Conservation (phyloP, 1,140 invertebrate genomes). For the Limonius californicus region DNA sequence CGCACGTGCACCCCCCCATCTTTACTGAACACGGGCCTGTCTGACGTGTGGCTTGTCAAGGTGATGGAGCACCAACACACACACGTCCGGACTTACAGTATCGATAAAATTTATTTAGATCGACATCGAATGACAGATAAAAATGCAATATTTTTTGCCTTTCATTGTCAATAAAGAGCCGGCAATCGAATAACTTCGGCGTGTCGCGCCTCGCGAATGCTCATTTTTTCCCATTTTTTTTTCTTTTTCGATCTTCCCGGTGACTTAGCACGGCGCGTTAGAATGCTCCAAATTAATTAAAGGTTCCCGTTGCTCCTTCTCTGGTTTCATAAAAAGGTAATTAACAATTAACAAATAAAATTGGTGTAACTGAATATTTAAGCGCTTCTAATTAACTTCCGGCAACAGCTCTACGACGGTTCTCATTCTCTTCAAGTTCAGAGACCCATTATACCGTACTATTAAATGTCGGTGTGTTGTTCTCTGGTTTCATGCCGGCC, state of each 20-base stretch:
- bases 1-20: not conserved
- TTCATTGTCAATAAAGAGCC: not conserved
- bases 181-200: not conserved
- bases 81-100: not conserved
- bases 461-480: too few species aligned
- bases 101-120: not conserved
- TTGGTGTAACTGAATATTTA: not conserved
- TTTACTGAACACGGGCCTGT: not conserved
- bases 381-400: not conserved
- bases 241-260: not conserved
- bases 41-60: not conserved
- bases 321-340: not conserved
- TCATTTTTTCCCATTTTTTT: not conserved
- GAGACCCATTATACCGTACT: too few species aligned
- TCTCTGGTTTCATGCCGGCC: too few species aligned
- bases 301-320: slow-evolving; percentile 1
- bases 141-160: not conserved
- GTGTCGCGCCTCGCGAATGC: not conserved
- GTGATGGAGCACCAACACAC: not conserved
- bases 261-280: not conserved
- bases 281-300: not conserved
- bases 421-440: too few species aligned
- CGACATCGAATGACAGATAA: not conserved
- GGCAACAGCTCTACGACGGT: too few species aligned
- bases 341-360: not conserved